Base-by-base conservation (phyloP, 2,113 vertebrate species). In the Scopus umbretta region DNA sequence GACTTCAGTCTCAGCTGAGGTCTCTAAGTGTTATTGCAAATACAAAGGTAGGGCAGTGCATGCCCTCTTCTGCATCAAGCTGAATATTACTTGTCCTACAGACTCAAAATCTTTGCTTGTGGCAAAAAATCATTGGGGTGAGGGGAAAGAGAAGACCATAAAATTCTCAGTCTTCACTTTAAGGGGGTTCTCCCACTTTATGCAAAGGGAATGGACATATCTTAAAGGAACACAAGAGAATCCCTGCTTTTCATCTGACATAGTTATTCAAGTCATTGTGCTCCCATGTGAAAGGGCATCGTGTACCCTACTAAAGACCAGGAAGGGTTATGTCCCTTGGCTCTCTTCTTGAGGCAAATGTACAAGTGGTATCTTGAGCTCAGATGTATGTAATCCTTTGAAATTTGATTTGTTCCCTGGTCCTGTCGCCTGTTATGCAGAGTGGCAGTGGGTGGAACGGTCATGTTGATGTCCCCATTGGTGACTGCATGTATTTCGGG, bases 331-430 rank as follows among this genome's bases (percentile, higher is more conserved):
- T 74, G 58, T 91, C 76, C 34, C 40, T 95, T 92, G 96, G 79
- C 90, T 88, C 74, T 92, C 78, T 97, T 93, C 95, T 97, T 96
- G 84, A 97, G 79, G 36, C 79, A 96, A 92, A 71, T 93, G 85
- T 94, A 52, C 90, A 90, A 96, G 83, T 45, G 94, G 91, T 42
- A 84, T 97, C 96, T 96, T 97, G 91, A 91, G 70, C 84, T 96
- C 90, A 94, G 88, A 97, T 96, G 84, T 62, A 90, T 1, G n/a
- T 55, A 72, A 86, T 94, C 96, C 96, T 98, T 98, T 98, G 97
- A 97, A 97, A 97, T 97, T 91, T 97, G 97, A 97, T 97, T 97
- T 97, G 65, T 87, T 10, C 75, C 45, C 42, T 88, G 81, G 96
- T 94, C 55, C 62, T 56, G 62, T 53, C 90, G 96, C 92, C 70